These are phyloP conservation scores for Coracias cyanogaster DNA, from an alignment of 2,797 vertebrate genomes.

Conservation along the genomic window DNA sequence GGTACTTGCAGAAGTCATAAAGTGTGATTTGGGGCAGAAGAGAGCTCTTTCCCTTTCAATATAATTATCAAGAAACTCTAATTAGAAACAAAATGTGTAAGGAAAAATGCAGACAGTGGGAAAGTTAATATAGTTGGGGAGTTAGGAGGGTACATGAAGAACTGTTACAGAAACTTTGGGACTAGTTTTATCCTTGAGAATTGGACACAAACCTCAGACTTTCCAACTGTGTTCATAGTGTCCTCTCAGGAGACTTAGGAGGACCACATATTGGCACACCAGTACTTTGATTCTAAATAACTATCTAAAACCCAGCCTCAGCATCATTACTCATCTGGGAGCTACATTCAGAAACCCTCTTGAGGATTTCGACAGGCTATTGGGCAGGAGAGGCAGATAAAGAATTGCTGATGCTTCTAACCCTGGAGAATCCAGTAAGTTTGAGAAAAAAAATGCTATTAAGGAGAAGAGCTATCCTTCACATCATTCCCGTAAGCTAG, in stretches of 20 bases:
- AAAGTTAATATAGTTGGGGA: neutral
- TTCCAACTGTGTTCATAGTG: neutral
- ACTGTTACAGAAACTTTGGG: neutral
- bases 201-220: neutral
- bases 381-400: constrained; percentile 10
- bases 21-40: neutral
- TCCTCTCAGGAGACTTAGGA: neutral
- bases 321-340: constrained; percentile 52
- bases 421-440: constrained; percentile 8
- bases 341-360: constrained; percentile 11
- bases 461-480: constrained; percentile 31
- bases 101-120: neutral
- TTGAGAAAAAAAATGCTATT: neutral
- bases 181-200: constrained; percentile 15
- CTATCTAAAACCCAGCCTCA: neutral
- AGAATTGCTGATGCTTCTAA: constrained; percentile 46
- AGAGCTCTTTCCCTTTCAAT: neutral
- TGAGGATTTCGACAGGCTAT: neutral
- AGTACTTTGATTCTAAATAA: constrained; percentile 18
- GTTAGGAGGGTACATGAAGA: neutral
- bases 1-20: neutral
- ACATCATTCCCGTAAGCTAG: neutral
- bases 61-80: neutral
- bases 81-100: neutral
- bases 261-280: neutral